Conservation (phyloP, 2,888 invertebrate species). For the Cataglyphis altisquamis region DNA sequence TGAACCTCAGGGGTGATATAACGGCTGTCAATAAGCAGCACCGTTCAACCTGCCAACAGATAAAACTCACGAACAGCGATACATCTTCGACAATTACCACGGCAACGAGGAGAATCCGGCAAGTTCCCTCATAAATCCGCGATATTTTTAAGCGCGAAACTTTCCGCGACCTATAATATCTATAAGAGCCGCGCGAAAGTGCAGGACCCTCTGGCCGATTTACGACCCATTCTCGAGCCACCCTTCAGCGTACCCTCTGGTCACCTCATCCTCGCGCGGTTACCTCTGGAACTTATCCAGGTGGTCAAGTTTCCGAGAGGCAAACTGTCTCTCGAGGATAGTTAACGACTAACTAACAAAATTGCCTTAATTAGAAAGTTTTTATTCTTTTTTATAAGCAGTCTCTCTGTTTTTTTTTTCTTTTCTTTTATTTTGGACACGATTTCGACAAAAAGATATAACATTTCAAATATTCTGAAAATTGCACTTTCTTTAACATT, state of each 20-base stretch:
- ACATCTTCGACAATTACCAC: constrained; percentile 81
- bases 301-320: constrained; percentile 72
- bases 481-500: background rate
- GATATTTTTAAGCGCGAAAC: constrained; percentile 82
- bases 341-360: constrained; percentile 54
- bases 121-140: constrained; percentile 82
- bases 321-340: constrained; percentile 59
- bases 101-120: constrained; percentile 72
- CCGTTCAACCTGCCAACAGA: constrained; percentile 65
- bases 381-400: constrained; percentile 13
- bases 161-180: constrained; percentile 77
- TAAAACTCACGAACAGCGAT: constrained; percentile 79
- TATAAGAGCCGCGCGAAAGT: constrained; percentile 67
- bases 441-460: constrained; percentile 10
- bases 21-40: constrained; percentile 53
- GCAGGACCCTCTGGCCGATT: constrained; percentile 68
- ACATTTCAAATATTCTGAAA: background rate
- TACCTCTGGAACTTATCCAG: constrained; percentile 72
- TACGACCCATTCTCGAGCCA: constrained; percentile 63
- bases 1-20: constrained; percentile 68
- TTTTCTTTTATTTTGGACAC: constrained; percentile 36
- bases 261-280: constrained; percentile 64
- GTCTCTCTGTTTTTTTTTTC: constrained; percentile 12
- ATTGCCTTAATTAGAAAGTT: constrained; percentile 56
- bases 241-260: constrained; percentile 52